Evolutionary conservation across 2,888 invertebrate species (phyloP), one percentile per base, ranked within the genome.

Genomic region (Andrena trimmerana): DNA sequence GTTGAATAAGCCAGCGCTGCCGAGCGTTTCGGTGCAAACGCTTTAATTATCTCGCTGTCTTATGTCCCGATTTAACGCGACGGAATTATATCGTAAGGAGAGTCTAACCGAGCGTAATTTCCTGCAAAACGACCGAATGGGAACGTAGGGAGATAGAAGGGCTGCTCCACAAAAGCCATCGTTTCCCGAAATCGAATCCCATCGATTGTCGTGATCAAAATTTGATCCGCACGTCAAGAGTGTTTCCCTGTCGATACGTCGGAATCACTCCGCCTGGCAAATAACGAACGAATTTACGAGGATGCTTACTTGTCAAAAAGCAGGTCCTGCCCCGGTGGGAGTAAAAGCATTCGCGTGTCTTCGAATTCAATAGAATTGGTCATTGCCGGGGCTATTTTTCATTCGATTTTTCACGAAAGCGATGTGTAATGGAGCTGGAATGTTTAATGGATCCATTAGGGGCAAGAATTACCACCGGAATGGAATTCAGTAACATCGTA

Each of bases 31-130:
- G 57, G 42, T 72, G 63, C 67, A 78, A 81, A 79, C 81, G 81
- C 79, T 81, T 78, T 81, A 81, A 81, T 81, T 78, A 78, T 81
- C 72, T 57, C 36, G 54, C 78, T 78, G 81, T 72, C 81, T 81
- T 73, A 72, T 29, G 81, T 59, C 27, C 50, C 60, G 79, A 81
- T 81, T 81, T 81, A 81, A 78, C 72, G 68, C 50, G 81, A 73
- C 36, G 73, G 63, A 73, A 81, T 81, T 81, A 78, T 79, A 81
- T 81, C 63, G 67, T 36, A 57, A 68, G 57, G 33, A 63, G 81
- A 60, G 80, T 81, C 69, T 70, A 79, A 69, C 59, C n/a, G 69
- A 52, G 48, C 59, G 52, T 80, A 81, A 65, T 69, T 79, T 74
- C 65, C 60, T 29, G 59, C 20, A 70, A 36, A 62, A 66, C 80